Evolutionary conservation across 1,140 invertebrate species (phyloP).

Genomic region (Patella vulgata): DNA sequence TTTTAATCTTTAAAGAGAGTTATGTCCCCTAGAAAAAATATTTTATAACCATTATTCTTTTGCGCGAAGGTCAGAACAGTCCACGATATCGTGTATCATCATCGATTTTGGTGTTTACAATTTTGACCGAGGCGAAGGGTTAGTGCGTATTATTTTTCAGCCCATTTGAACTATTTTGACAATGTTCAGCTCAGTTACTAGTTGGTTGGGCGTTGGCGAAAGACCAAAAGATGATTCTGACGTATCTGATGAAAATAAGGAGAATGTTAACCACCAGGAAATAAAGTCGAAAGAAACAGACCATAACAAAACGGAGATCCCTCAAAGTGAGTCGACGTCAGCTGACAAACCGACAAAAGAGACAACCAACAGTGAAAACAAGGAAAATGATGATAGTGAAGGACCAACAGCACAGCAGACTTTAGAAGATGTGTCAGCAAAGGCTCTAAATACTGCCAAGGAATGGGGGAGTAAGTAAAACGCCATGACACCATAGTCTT

Average conservation of each 20-base stretch:
- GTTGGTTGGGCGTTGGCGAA: slow-evolving; percentile 55
- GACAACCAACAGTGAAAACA: slow-evolving; percentile 24
- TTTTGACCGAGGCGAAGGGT: too few relatives aligned
- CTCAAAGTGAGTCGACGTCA: slow-evolving; percentile 3
- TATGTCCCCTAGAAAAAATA: too few relatives aligned
- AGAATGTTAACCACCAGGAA: slow-evolving; percentile 30
- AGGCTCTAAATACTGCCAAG: slow-evolving; percentile 90
- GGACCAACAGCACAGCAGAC: slow-evolving; percentile 43
- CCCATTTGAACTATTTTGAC: too few relatives aligned
- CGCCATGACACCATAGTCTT: too few relatives aligned
- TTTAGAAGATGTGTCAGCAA: slow-evolving; percentile 79
- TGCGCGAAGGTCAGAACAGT: too few relatives aligned
- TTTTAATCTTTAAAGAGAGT: too few relatives aligned
- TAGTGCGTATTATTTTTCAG: too few relatives aligned
- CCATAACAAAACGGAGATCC: slow-evolving; percentile 19
- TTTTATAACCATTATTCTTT: too few relatives aligned
- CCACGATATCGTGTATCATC: too few relatives aligned
- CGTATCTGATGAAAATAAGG: slow-evolving; percentile 26
- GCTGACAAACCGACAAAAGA: slow-evolving; percentile 22
- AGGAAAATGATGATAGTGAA: slow-evolving; percentile 19
- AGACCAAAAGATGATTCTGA: slow-evolving; percentile 27
- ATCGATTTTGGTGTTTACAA: too few relatives aligned
- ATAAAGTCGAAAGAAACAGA: slow-evolving; percentile 35
- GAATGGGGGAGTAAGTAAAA: slow-evolving; percentile 76
- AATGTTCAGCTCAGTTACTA: slow-evolving; percentile 61